Conservation (phyloP, 2,113 vertebrate genomes). For the Orthonyx spaldingii region DNA sequence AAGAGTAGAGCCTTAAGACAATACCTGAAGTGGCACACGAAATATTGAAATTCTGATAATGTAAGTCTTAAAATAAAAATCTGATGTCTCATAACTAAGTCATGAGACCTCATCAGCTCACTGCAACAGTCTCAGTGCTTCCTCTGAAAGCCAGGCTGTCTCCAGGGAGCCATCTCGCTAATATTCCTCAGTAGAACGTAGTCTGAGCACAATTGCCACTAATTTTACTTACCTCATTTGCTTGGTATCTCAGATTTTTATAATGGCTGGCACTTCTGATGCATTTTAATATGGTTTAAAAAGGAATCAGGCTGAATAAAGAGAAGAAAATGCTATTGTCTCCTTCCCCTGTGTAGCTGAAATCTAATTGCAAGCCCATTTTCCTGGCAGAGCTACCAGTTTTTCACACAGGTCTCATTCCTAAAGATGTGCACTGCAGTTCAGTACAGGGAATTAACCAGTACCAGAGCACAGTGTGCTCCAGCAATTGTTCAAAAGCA, state of each 20-base stretch:
- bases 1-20: not conserved
- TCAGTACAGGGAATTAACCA: not conserved
- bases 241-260: slow-evolving; percentile 23
- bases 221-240: slow-evolving; percentile 60
- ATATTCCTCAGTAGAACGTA: slow-evolving; percentile 8
- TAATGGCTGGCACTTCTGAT: slow-evolving; percentile 30
- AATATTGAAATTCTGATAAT: not conserved
- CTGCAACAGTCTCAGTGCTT: not conserved
- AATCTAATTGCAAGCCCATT: not conserved
- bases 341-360: not conserved
- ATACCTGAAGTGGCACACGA: not conserved
- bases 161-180: slow-evolving; percentile 22
- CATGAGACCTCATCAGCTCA: slow-evolving; percentile 8
- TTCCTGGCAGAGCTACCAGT: not conserved
- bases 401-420: not conserved
- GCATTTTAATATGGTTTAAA: slow-evolving; percentile 41
- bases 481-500: not conserved
- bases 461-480: not conserved
- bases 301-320: slow-evolving; percentile 30
- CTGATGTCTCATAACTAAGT: slow-evolving; percentile 34
- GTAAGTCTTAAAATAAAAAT: slow-evolving; percentile 9
- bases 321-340: not conserved
- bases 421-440: not conserved
- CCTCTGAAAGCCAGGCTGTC: not conserved
- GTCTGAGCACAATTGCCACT: slow-evolving; percentile 21